Percentiles rank a stretch among this genome's conserved stretches.
phyloP scores from a whole-genome alignment of 2,113 vertebrate species.

The Callaeas wilsoni region DNA sequence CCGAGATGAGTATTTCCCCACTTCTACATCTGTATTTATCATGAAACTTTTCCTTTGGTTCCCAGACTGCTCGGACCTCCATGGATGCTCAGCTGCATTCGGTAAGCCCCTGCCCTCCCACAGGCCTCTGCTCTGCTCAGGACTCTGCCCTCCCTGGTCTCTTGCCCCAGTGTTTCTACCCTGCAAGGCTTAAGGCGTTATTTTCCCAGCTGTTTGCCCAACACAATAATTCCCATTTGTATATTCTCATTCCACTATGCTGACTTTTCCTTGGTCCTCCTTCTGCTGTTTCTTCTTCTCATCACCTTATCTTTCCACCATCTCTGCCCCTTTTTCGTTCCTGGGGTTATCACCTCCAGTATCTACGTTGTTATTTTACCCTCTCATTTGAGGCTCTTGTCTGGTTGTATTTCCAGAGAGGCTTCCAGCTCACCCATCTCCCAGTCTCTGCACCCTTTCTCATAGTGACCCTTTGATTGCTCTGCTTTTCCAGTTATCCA shows the following conservation, averaged over 20 bases:
- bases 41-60: slow-evolving; percentile 33
- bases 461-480: rapidly evolving
- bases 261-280: not conserved
- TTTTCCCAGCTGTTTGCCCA: not conserved
- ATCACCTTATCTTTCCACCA: not conserved
- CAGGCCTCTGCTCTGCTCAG: not conserved
- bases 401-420: not conserved
- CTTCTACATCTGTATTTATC: not conserved
- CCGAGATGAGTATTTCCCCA: not conserved
- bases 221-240: not conserved
- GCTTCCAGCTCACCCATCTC: not conserved
- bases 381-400: not conserved
- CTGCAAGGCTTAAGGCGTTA: not conserved
- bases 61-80: slow-evolving; percentile 11
- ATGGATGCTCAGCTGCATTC: not conserved
- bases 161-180: not conserved
- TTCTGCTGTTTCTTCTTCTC: not conserved
- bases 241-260: not conserved
- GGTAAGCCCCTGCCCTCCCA: not conserved
- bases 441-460: not conserved
- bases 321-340: not conserved
- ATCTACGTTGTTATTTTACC: not conserved
- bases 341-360: not conserved
- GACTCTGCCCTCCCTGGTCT: not conserved
- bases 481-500: not conserved